Conservation (phyloP, 2,113 vertebrate genomes). For the Pandion haliaetus region DNA sequence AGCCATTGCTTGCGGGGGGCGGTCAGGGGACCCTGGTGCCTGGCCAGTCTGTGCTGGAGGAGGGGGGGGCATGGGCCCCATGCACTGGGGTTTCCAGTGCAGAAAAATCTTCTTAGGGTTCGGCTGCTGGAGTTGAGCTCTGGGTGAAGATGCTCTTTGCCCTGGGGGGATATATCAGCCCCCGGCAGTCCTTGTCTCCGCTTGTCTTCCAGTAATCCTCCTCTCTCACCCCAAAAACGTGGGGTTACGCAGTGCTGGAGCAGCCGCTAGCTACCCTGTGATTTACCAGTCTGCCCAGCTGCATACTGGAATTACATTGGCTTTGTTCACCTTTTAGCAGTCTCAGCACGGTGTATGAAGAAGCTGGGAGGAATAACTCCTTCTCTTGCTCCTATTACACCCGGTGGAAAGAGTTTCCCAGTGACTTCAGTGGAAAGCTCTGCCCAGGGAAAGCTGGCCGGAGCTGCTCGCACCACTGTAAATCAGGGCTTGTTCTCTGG, state of each 20-base stretch:
- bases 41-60: background rate
- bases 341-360: background rate
- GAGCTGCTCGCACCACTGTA: accelerated
- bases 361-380: background rate
- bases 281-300: background rate
- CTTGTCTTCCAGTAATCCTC: accelerated
- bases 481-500: background rate
- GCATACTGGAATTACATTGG: background rate
- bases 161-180: background rate
- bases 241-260: accelerated
- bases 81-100: background rate
- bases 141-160: background rate
- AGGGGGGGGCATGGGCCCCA: accelerated
- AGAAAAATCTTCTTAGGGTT: background rate
- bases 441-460: background rate
- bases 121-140: background rate
- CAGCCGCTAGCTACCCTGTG: accelerated
- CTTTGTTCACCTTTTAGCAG: background rate
- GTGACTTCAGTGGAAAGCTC: conserved; percentile 23
- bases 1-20: accelerated
- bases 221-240: background rate
- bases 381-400: background rate
- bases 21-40: background rate
- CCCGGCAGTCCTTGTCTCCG: accelerated
- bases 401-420: background rate